Percentiles rank a stretch among this genome's conserved stretches.
Conservation (phyloP, 2,888 invertebrate species). For the Diarsia dahlii region DNA sequence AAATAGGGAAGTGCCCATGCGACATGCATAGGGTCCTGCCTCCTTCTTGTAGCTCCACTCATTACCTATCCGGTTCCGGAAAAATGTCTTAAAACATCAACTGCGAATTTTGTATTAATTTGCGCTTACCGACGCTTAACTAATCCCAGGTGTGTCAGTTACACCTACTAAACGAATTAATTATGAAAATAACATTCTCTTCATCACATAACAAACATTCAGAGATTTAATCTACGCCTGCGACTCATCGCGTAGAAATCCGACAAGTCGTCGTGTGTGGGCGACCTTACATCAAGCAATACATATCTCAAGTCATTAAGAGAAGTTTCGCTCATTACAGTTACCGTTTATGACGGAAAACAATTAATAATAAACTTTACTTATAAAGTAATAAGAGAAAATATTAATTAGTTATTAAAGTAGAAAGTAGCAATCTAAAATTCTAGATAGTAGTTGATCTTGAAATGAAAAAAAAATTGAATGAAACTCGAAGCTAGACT, state of each 20-base stretch:
- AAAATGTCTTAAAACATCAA: not conserved
- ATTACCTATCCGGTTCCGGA: no score
- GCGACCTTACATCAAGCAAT: slow-evolving; percentile 45
- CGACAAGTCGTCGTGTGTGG: slow-evolving; percentile 30
- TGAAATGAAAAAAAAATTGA: not conserved
- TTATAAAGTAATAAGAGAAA: slow-evolving; percentile 4
- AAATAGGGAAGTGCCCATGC: not conserved
- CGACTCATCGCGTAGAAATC: slow-evolving; percentile 28
- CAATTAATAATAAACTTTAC: slow-evolving; percentile 26
- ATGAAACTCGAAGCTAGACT: no score
- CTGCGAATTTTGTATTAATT: not conserved
- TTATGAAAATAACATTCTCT: slow-evolving; percentile 1
- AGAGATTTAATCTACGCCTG: slow-evolving; percentile 17
- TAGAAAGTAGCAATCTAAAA: slow-evolving; percentile 20
- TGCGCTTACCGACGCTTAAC: not conserved
- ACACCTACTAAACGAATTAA: not conserved
- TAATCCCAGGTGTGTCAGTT: not conserved
- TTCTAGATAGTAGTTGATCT: not conserved
- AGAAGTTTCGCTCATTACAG: slow-evolving; percentile 49
- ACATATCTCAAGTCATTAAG: slow-evolving; percentile 40
- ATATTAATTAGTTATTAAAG: slow-evolving; percentile 25
- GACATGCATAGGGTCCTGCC: not conserved
- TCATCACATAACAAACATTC: slow-evolving; percentile 6
- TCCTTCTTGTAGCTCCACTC: not conserved
- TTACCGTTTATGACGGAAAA: slow-evolving; percentile 40